A percentile compares a stretch with the other conserved stretches of the same genome.
These are phyloP conservation scores for Brachymystax lenok DNA, from an alignment of 2,797 vertebrate species.

Conservation along the genomic window DNA sequence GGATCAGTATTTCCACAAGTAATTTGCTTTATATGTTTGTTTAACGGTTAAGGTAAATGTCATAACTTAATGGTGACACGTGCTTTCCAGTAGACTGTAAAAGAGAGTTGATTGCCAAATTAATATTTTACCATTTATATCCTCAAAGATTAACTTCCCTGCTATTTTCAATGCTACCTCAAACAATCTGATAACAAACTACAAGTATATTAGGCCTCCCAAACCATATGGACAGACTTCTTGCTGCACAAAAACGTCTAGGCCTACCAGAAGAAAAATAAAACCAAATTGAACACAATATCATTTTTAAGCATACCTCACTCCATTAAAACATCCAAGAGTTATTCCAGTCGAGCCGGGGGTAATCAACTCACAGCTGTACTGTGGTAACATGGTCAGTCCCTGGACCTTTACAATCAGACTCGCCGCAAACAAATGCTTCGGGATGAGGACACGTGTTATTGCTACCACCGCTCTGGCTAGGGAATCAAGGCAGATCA, in stretches of 20 bases:
- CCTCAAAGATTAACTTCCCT: background rate
- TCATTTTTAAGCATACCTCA: background rate
- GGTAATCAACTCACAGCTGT: background rate
- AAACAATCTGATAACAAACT: background rate
- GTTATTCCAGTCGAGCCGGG: background rate
- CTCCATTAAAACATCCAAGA: background rate
- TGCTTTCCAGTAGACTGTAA: background rate
- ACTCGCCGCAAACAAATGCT: background rate
- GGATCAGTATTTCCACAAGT: background rate
- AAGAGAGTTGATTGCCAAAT: slow-evolving; percentile 6
- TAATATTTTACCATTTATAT: background rate
- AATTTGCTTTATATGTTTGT: background rate
- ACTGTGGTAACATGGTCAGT: background rate
- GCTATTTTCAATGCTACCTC: background rate
- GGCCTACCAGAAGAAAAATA: background rate
- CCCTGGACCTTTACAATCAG: background rate
- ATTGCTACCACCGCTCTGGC: background rate
- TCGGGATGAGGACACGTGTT: background rate
- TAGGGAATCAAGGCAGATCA: background rate
- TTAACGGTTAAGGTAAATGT: background rate
- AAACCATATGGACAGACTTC: background rate
- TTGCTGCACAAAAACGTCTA: background rate
- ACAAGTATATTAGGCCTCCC: background rate
- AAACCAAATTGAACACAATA: background rate
- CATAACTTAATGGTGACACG: background rate